phyloP scores from a whole-genome alignment of 2,888 invertebrate genomes.

The Entomobrya proxima region DNA sequence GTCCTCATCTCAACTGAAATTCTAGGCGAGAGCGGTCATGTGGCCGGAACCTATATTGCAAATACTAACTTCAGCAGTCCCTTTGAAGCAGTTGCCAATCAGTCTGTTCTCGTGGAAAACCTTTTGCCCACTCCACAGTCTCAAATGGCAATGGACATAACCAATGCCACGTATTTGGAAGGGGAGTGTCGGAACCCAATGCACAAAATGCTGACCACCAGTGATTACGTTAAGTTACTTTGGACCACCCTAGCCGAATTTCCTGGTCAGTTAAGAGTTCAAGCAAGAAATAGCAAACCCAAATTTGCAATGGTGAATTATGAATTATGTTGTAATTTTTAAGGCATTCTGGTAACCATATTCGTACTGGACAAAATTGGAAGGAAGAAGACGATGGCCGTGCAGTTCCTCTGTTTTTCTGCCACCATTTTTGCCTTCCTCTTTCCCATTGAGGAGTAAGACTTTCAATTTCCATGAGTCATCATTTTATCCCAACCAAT shows the following conservation, averaged over 20 bases:
- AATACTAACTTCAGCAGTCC: neutral
- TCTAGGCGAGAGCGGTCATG: slow-evolving; percentile 75
- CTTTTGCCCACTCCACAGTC: slow-evolving; percentile 49
- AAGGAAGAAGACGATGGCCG: slow-evolving; percentile 93
- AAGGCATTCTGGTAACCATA: slow-evolving; percentile 91
- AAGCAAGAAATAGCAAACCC: too few species aligned
- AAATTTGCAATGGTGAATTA: neutral
- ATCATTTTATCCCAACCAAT: neutral
- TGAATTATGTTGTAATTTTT: slow-evolving; percentile 72
- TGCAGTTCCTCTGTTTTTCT: slow-evolving; percentile 92
- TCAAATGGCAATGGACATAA: too few species aligned
- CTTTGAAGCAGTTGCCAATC: neutral
- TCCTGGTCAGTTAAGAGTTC: too few species aligned
- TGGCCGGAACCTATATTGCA: neutral
- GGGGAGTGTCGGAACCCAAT: slow-evolving; percentile 78
- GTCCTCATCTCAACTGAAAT: slow-evolving; percentile 95
- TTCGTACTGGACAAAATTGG: slow-evolving; percentile 93
- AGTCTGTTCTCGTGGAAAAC: neutral
- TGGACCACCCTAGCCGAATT: slow-evolving; percentile 97
- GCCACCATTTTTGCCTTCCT: slow-evolving; percentile 78
- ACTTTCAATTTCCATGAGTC: slow-evolving; percentile 63
- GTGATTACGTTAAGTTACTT: slow-evolving; percentile 93
- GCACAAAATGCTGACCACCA: slow-evolving; percentile 86
- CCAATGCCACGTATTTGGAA: slow-evolving; percentile 22
- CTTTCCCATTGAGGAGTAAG: slow-evolving; percentile 80